A percentile compares a stretch with the other conserved stretches of the same genome.
phyloP scores from a whole-genome alignment of 1,140 invertebrate genomes.

The Venturia canescens region DNA sequence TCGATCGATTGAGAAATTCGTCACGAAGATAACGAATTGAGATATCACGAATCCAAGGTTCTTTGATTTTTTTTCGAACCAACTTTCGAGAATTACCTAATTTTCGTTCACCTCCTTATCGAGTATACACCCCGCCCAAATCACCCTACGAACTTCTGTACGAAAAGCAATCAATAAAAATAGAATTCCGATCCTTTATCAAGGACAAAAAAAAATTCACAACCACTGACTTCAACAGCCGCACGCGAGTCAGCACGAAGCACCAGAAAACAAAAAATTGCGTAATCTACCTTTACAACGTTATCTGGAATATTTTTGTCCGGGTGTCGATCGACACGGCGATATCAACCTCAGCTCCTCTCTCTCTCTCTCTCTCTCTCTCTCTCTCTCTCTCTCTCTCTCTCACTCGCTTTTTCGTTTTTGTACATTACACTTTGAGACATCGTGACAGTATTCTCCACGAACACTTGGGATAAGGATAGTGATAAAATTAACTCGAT shows the following conservation, averaged over 20 bases:
- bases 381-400: not conserved
- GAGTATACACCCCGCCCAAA: too few species aligned
- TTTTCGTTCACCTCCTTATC: too few species aligned
- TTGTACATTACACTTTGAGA: not conserved
- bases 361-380: not conserved
- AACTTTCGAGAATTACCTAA: too few species aligned
- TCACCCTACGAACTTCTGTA: too few species aligned
- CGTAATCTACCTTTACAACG: conserved; percentile 29
- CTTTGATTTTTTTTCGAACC: too few species aligned
- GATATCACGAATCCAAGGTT: not conserved
- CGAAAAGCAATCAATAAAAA: too few species aligned
- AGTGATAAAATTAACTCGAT: conserved; percentile 14
- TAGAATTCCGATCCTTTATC: not conserved
- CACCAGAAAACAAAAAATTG: not conserved
- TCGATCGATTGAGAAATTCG: not conserved
- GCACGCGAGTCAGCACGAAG: not conserved
- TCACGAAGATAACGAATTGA: not conserved
- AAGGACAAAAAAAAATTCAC: too few species aligned
- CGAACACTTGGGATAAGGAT: conserved; percentile 35
- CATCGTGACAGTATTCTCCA: conserved; percentile 24
- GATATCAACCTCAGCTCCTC: not conserved
- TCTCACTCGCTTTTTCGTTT: not conserved
- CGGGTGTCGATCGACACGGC: conserved; percentile 18
- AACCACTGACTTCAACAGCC: not conserved
- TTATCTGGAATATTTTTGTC: conserved; percentile 38